Evolutionary conservation across 2,113 vertebrate genomes (phyloP), one percentile per base, ranked within the genome.

Genomic region (Ophthalmolycus amberensis): DNA sequence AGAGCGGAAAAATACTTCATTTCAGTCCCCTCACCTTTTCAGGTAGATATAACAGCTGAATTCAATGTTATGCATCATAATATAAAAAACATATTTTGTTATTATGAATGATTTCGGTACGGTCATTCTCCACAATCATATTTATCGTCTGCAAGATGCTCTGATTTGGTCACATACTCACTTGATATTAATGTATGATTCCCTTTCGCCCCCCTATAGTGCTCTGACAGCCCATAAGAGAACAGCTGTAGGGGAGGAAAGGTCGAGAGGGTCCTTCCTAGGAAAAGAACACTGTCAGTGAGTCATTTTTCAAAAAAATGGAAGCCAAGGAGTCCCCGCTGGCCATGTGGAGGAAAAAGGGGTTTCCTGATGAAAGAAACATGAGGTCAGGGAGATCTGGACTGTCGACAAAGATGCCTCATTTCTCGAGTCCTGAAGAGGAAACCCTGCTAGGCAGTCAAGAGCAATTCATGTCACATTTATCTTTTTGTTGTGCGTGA

Each of bases 261-360:
- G 14, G 25, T 32, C 34, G 32, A 59, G 52, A 50, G 27, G 18
- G 37, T 1, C 11, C 9, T 48, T 50, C 56, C 64, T 46, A 25
- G 44, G 65, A 76, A 75, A 44, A 50, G 25, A 2, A 5, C 27
- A 10, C 10, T 48, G 37, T 71, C 54, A 59, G 67, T 42, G 44
- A 73, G 50, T 60, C 62, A 67, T 25, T 48, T 64, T 76, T 46
- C 54, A 48, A 6, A 59, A 9, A 25, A 65, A 6, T 20, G 38
- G 38, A 64, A 44, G 37, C 34, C 56, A 60, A 1, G 3, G 40
- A 70, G 73, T 50, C 74, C 20, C 22, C 32, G 64, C 18, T 66
- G 65, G 59, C 38, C 84, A 75, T 81, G 59, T 82, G 75, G 37
- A 59, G 38, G 48, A 78, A 29, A 38, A 25, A 25, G 22, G 42